phyloP scores from a whole-genome alignment of 2,113 vertebrate genomes.

The Calonectris borealis region DNA sequence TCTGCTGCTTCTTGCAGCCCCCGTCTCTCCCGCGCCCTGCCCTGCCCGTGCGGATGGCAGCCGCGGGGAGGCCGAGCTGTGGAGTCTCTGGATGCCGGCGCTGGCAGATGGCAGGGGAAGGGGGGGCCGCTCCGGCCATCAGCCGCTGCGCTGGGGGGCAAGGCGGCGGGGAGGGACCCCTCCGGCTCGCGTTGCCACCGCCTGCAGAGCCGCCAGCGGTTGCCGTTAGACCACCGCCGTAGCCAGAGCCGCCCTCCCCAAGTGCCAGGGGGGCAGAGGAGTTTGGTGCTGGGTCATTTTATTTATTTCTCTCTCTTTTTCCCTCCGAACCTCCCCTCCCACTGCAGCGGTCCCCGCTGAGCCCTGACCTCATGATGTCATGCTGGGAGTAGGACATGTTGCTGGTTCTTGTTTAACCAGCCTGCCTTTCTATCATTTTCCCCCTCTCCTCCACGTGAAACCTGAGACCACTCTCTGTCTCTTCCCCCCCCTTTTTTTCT shows the following conservation, averaged over 20 bases:
- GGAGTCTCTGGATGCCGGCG: background rate
- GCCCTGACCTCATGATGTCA: constrained; percentile 13
- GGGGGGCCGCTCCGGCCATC: background rate
- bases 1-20: background rate
- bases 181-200: background rate
- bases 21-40: background rate
- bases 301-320: background rate
- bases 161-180: background rate
- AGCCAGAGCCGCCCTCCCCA: background rate
- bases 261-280: background rate
- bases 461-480: background rate
- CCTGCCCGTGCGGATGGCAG: background rate
- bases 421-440: background rate
- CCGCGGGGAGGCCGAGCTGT: background rate
- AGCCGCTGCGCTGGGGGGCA: background rate
- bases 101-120: background rate
- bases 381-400: background rate
- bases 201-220: background rate
- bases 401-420: constrained; percentile 3
- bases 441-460: background rate
- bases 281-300: background rate
- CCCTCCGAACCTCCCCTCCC: background rate
- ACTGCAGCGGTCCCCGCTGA: background rate
- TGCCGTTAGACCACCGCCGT: accelerated
- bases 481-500: background rate